Evolutionary conservation across 2,113 vertebrate species (phyloP), one percentile per base, ranked within the genome.

Genomic region (Prinia subflava): DNA sequence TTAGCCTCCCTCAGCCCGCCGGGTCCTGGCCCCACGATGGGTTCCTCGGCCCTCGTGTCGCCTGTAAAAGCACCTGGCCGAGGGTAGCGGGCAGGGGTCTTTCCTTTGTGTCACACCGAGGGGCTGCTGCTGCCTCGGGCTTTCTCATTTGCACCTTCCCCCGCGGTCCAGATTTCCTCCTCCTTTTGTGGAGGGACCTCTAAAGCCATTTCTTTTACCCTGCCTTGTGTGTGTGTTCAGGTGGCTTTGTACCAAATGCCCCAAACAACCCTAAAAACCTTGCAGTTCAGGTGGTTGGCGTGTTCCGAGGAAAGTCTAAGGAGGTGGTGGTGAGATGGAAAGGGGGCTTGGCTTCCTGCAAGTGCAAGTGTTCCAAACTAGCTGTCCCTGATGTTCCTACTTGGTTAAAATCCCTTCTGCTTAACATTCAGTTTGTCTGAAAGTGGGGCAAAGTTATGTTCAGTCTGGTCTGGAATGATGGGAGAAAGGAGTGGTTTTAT

Each of bases 71-170:
- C 7, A 0, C 19, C 37, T 31, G 70, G 57, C 9, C 3, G 41
- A 35, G 70, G 25, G 22, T 14, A 30, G 37, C 13, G n/a, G 57
- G 23, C 2, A 25, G 10, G 5, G 16, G 4, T 4, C 3, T 12
- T 28, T 7, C 4, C 15, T 53, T 41, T 0, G 1, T 5, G 3
- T 25, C 4, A 0, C 28, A 0, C n/a, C 0, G 30, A 44, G 33
- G 20, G 9, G 28, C 11, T 44, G 8, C 42, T 0, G 2, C 56
- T 60, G 75, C 33, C 23, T 23, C 31, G 2, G 49, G 12, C 17
- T 17, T 60, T 68, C 30, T 4, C 10, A 8, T 30, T 10, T 56
- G 27, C 17, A 0, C 47, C 37, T 37, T 41, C 7, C 9, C 9
- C 17, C 10, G 0, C 62, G 9, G 14, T 1, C 21, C 2, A 0